Evolutionary conservation across 2,888 invertebrate genomes (phyloP).

Genomic region (Epinotia ramella): DNA sequence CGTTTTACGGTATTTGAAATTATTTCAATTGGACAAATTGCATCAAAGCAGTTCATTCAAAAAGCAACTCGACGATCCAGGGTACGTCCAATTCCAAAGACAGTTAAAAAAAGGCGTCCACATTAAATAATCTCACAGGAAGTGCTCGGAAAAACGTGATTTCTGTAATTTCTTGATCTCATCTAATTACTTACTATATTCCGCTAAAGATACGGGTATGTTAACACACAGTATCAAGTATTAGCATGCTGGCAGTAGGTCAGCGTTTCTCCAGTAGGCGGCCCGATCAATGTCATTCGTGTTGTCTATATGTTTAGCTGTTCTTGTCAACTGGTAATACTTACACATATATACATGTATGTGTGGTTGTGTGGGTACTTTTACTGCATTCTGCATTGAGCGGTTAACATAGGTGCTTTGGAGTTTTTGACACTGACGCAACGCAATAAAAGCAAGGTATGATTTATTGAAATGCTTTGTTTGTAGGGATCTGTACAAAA

Average conservation of each 20-base stretch:
- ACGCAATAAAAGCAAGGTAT: too few relatives aligned
- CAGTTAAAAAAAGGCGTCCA: too few relatives aligned
- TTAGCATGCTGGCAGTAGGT: slow-evolving; percentile 30
- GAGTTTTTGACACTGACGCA: not conserved
- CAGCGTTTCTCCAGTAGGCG: slow-evolving; percentile 35
- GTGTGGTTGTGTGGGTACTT: not conserved
- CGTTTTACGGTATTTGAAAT: too few relatives aligned
- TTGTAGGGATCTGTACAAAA: too few relatives aligned
- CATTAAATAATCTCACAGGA: too few relatives aligned
- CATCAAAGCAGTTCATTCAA: too few relatives aligned
- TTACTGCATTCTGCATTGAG: not conserved
- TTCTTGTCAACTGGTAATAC: not conserved
- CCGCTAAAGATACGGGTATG: not conserved
- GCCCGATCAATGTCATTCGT: slow-evolving; percentile 28
- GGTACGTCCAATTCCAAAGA: too few relatives aligned
- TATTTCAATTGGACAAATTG: too few relatives aligned
- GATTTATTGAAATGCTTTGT: too few relatives aligned
- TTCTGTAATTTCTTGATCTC: too few relatives aligned
- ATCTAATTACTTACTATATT: not conserved
- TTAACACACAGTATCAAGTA: slow-evolving; percentile 12
- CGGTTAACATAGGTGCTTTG: not conserved
- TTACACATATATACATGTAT: not conserved
- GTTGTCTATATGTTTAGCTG: slow-evolving; percentile 9
- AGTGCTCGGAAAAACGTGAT: too few relatives aligned
- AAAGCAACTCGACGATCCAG: too few relatives aligned